Evolutionary conservation across 2,113 vertebrate species (phyloP).

Genomic region (Lampris incognitus): DNA sequence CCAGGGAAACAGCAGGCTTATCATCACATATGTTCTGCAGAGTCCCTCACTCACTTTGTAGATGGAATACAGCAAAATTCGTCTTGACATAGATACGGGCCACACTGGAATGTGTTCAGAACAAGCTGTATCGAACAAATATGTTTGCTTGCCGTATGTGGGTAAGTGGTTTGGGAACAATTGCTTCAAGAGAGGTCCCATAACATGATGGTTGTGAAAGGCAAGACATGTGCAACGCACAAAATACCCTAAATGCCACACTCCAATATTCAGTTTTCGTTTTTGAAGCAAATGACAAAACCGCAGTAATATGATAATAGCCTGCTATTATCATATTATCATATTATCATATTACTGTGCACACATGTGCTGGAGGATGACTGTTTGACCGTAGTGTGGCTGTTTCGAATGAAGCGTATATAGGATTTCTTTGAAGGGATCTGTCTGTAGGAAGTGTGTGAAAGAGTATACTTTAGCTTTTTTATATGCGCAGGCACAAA

Average conservation of each 20-base stretch:
- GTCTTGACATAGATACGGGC: conserved; percentile 58
- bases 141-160: conserved; percentile 24
- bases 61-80: conserved; percentile 48
- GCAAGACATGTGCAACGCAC: conserved; percentile 23
- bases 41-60: conserved; percentile 39
- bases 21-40: conserved; percentile 64
- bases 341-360: neutral
- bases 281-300: conserved; percentile 42
- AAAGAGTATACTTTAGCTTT: conserved; percentile 75
- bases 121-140: conserved; percentile 47
- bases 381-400: conserved; percentile 38
- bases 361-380: conserved; percentile 43
- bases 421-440: conserved; percentile 67
- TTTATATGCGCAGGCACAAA: conserved; percentile 79
- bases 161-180: conserved; percentile 40
- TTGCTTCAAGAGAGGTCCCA: conserved; percentile 17
- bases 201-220: conserved; percentile 35
- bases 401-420: conserved; percentile 62
- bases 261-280: conserved; percentile 11
- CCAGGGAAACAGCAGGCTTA: conserved; percentile 22
- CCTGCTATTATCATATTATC: neutral
- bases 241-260: conserved; percentile 26
- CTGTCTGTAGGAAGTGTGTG: conserved; percentile 69
- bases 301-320: conserved; percentile 57
- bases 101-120: conserved; percentile 50